These are phyloP conservation scores for Latheticus oryzae DNA, from an alignment of 2,888 invertebrate species.

Conservation along the genomic window DNA sequence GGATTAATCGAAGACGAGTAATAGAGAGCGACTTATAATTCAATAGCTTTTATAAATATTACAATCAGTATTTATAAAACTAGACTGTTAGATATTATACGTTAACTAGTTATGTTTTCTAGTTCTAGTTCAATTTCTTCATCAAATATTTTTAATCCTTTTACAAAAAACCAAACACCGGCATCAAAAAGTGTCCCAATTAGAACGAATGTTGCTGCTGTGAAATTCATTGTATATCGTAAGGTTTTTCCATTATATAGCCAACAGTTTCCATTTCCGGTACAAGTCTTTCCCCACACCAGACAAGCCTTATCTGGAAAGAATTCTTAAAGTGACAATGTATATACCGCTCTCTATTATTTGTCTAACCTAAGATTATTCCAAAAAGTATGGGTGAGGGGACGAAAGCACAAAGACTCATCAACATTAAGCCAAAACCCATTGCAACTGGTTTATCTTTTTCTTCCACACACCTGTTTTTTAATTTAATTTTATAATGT, in stretches of 20 bases:
- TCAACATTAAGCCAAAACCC: slow-evolving; percentile 76
- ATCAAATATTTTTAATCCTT: slow-evolving; percentile 76
- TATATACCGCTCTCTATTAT: slow-evolving; percentile 40
- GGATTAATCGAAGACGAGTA: slow-evolving; percentile 8
- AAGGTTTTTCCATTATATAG: slow-evolving; percentile 76
- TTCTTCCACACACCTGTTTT: slow-evolving; percentile 76
- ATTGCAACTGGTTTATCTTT: slow-evolving; percentile 80
- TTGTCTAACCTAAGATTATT: slow-evolving; percentile 72
- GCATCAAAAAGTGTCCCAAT: slow-evolving; percentile 75
- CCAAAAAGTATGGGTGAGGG: slow-evolving; percentile 84
- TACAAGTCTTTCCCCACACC: slow-evolving; percentile 80
- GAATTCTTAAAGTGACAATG: slow-evolving; percentile 37
- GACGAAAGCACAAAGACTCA: slow-evolving; percentile 79
- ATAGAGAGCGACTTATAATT: slow-evolving; percentile 28
- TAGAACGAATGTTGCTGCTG: slow-evolving; percentile 73
- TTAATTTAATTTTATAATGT: slow-evolving; percentile 41
- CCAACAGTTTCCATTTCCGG: slow-evolving; percentile 80
- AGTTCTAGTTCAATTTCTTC: slow-evolving; percentile 69
- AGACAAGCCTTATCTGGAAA: slow-evolving; percentile 73
- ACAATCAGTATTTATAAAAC: slow-evolving; percentile 30
- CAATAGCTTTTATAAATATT: slow-evolving; percentile 2
- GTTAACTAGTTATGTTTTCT: slow-evolving; percentile 43
- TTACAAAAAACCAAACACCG: slow-evolving; percentile 77
- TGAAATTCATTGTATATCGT: slow-evolving; percentile 74
- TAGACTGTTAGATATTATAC: slow-evolving; percentile 17